These are phyloP conservation scores for Pocillopora meandrina DNA, from an alignment of 92 coral and sea anemone genomes.

Conservation along the genomic window DNA sequence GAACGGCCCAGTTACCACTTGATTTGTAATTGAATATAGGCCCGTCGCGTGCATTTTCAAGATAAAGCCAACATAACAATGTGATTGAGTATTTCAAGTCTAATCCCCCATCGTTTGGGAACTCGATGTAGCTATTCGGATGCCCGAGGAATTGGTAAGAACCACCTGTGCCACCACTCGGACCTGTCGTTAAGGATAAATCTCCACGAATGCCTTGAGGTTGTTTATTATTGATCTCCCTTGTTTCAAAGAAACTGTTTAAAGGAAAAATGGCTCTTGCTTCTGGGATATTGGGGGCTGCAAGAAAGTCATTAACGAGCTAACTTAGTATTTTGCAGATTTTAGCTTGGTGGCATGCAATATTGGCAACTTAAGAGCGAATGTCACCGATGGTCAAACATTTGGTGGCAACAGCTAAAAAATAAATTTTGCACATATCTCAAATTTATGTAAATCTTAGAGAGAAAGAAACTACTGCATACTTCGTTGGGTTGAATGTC, in stretches of 20 bases:
- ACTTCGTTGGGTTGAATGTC: no score
- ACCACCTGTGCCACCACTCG: conserved; percentile 33
- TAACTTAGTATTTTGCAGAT: no score
- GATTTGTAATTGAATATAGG: neutral
- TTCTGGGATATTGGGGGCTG: neutral
- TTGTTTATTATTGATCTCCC: conserved; percentile 8
- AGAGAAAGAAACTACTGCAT: no score
- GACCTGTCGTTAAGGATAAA: conserved; percentile 15
- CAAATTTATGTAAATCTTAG: no score
- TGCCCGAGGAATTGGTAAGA: conserved; percentile 26
- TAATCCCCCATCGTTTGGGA: conserved; percentile 21
- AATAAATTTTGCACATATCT: no score
- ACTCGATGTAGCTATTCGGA: conserved; percentile 10
- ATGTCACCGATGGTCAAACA: no score
- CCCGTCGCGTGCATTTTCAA: neutral
- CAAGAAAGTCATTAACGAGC: neutral
- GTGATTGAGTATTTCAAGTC: neutral
- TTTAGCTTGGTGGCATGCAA: no score
- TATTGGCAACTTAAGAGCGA: neutral
- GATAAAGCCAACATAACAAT: neutral
- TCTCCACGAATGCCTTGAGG: conserved; percentile 18
- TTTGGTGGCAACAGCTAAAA: no score
- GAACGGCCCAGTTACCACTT: neutral
- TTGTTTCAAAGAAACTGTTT: conserved; percentile 11
- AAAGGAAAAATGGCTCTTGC: conserved; percentile 40